Percentiles rank a stretch among this genome's conserved stretches.
Evolutionary conservation across 2,888 invertebrate genomes (phyloP).

Genomic region (Chrysomela aeneicollis): DNA sequence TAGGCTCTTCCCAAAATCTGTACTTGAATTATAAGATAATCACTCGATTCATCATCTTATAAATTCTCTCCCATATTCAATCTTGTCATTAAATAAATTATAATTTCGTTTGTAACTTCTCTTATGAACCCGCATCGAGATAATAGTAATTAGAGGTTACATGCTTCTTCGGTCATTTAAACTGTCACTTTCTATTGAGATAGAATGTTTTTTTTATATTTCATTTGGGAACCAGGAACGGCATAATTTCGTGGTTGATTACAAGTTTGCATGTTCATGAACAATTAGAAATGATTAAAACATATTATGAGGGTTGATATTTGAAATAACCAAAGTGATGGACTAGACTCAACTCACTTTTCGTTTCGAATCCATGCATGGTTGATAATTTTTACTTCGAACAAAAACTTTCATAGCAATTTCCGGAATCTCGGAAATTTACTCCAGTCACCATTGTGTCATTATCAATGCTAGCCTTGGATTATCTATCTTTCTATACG

Average conservation of each 20-base stretch:
- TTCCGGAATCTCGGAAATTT: no score
- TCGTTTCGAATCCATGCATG: no score
- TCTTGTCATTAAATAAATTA: not conserved
- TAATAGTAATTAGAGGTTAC: slow-evolving; percentile 16
- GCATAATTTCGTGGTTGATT: not conserved
- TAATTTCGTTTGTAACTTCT: slow-evolving; percentile 18
- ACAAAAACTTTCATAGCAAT: no score
- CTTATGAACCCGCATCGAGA: slow-evolving; percentile 21
- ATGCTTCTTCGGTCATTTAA: slow-evolving; percentile 9
- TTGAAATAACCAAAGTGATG: not conserved
- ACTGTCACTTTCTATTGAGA: slow-evolving; percentile 29
- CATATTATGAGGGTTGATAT: not conserved
- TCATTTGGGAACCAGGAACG: not conserved
- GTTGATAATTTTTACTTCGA: no score
- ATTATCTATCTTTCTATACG: no score
- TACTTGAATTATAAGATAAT: no score
- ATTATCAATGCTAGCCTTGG: no score
- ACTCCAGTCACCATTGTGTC: no score
- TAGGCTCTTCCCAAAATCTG: no score
- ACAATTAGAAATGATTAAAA: not conserved
- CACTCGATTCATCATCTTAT: no score
- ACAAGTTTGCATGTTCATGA: slow-evolving; percentile 1
- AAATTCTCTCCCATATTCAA: no score
- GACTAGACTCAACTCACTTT: no score
- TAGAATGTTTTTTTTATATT: slow-evolving; percentile 20